Evolutionary conservation across 2,888 invertebrate genomes (phyloP).

Genomic region (Ornithoptera priamus): DNA sequence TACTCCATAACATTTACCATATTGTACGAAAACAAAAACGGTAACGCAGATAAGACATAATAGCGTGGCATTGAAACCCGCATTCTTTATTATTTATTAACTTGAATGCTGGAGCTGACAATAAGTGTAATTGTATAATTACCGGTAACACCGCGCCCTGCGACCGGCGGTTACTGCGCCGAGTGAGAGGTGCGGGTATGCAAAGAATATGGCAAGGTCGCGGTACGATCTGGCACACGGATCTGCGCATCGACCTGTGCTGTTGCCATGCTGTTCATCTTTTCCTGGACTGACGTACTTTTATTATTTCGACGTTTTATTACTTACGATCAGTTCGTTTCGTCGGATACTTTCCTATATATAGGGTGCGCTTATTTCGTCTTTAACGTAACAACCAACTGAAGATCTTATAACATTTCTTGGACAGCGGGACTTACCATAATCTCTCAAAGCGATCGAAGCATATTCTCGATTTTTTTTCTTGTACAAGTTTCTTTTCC

Average conservation of each 20-base stretch:
- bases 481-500: too few species aligned
- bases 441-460: too few species aligned
- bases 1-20: too few species aligned
- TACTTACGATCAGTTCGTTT: too few species aligned
- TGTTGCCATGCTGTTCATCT: not conserved
- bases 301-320: not conserved
- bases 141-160: not conserved
- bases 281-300: not conserved
- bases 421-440: too few species aligned
- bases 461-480: too few species aligned
- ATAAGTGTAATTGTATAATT: constrained; percentile 18
- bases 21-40: too few species aligned
- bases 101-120: not conserved
- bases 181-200: constrained; percentile 39
- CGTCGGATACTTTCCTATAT: too few species aligned
- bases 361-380: too few species aligned
- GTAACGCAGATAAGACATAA: not conserved
- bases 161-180: constrained; percentile 7
- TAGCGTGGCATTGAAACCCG: not conserved
- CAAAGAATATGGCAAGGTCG: constrained; percentile 39
- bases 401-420: too few species aligned
- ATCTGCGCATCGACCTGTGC: constrained; percentile 21
- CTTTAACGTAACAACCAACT: too few species aligned
- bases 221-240: constrained; percentile 23
- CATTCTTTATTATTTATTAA: not conserved